Evolutionary conservation across 1,140 invertebrate species (phyloP).

Genomic region (Holcopasites calliopsidis): DNA sequence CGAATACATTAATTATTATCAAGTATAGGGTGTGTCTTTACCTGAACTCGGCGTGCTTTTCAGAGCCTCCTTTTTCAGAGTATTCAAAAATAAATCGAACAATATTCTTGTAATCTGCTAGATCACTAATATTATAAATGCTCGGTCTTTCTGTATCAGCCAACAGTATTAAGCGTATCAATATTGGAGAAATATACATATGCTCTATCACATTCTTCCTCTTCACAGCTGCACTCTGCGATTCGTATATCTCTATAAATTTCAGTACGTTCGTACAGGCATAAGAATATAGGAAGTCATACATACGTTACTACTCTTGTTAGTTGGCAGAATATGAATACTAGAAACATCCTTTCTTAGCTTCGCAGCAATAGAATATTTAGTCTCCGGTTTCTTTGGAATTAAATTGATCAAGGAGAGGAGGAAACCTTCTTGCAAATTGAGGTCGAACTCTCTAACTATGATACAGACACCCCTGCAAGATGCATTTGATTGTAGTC

Average conservation of each 20-base stretch:
- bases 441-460: constrained; percentile 86
- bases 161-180: constrained; percentile 85
- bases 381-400: constrained; percentile 65
- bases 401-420: constrained; percentile 68
- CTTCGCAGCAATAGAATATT: constrained; percentile 69
- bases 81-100: constrained; percentile 71
- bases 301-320: constrained; percentile 41
- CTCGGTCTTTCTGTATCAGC: constrained; percentile 66
- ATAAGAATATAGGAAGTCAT: background rate
- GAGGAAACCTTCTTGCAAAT: constrained; percentile 88
- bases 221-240: constrained; percentile 49
- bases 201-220: constrained; percentile 82
- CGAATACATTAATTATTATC: background rate
- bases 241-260: background rate
- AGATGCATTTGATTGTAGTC: constrained; percentile 26
- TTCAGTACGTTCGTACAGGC: background rate
- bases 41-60: constrained; percentile 81
- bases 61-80: constrained; percentile 66
- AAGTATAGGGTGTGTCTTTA: constrained; percentile 57
- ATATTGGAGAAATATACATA: constrained; percentile 85
- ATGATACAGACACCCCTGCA: constrained; percentile 85
- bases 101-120: constrained; percentile 64
- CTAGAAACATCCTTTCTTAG: constrained; percentile 70
- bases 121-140: constrained; percentile 46
- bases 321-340: constrained; percentile 52